Evolutionary conservation across 2,888 invertebrate genomes (phyloP), one percentile per base, ranked within the genome.

Genomic region (Oscheius sp.): DNA sequence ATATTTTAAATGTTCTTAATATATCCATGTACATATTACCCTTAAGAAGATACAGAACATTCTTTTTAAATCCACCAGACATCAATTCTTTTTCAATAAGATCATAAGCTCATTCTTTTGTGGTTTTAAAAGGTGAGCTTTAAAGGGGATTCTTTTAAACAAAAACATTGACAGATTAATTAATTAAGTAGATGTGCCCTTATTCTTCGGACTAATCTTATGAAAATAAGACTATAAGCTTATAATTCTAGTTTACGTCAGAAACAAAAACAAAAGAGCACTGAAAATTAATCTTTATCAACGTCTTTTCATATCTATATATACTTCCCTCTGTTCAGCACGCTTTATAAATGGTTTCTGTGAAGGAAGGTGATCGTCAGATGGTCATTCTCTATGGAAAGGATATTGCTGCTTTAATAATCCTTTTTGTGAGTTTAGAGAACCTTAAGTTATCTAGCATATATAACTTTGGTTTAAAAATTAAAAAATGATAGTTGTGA

Each of bases 371-470:
- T 9, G 54, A 54, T 17, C 32, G 36, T 9, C 20, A 54, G 20
- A 33, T 54, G 32, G 36, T 54, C 33, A 17, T 54, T 4, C 54
- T 54, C 33, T 54, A 32, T 12, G 54, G 54, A 30, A 54, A 54
- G 12, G 54, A 54, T 20, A 30, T 54, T 14, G 54, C 54, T 3
- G 54, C 54, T 17, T 20, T 54, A 4, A 17, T 54, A 2, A 54
- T 54, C 4, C 33, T 54, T 20, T 33, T 32, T 22, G 54, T 54
- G 32, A 54, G 54, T 33, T 2, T 33, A 20, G 24, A 24, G n/a
- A n/a, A n/a, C n/a, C n/a, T n/a, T n/a, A n/a, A n/a, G n/a, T n/a
- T 36, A 36, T 36, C 9, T 41, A n/a, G n/a, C n/a, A n/a, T n/a
- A n/a, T 9, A 17, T 41, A 17, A 3, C 4, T 3, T 41, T 41